Evolutionary conservation across 2,797 vertebrate genomes (phyloP), one percentile per base, ranked within the genome.

Genomic region (Dermochelys coriacea): DNA sequence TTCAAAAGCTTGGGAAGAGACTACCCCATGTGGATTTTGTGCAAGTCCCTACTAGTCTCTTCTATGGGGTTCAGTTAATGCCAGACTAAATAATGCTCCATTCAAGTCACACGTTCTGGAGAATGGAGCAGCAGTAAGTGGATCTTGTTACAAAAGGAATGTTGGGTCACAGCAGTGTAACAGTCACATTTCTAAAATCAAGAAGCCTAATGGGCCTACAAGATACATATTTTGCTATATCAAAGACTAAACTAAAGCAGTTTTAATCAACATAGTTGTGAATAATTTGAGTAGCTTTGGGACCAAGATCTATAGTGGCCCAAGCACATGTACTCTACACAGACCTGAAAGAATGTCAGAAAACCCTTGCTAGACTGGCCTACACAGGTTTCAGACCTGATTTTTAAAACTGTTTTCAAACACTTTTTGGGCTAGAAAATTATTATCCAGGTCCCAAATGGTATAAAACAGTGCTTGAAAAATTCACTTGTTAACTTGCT

Each of bases 111-210:
- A 59, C 3, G 47, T 16, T 7, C 3, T 1, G 85, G 49, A 79
- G 37, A 79, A 16, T 2, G 21, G 59, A 59, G 45, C 1, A 82
- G 68, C 61, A 2, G 0, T 2, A 34, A 80, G 41, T 50, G 15
- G 6, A 59, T 6, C 1, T 21, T 21, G 2, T 52, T 83, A 87
- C n/a, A 49, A 74, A 68, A 10, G 27, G 4, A 91, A 45, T 3
- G 16, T 12, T 1, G 2, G 8, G 11, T 31, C 37, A 79, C 78
- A 37, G 37, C 25, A 81, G 9, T 10, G 15, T 4, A 51, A 1
- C 10, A 0, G 0, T 6, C n/a, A 11, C 3, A 5, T 57, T 50
- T 74, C 71, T 49, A 77, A 41, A 77, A 31, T 27, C 74, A 77
- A 47, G 45, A 31, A 52, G 18, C 8, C n/a, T 77, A 51, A 47